Percentiles rank a stretch among this genome's conserved stretches.
phyloP scores from a whole-genome alignment of 2,888 invertebrate genomes.

The Balanococcus diminutus region DNA sequence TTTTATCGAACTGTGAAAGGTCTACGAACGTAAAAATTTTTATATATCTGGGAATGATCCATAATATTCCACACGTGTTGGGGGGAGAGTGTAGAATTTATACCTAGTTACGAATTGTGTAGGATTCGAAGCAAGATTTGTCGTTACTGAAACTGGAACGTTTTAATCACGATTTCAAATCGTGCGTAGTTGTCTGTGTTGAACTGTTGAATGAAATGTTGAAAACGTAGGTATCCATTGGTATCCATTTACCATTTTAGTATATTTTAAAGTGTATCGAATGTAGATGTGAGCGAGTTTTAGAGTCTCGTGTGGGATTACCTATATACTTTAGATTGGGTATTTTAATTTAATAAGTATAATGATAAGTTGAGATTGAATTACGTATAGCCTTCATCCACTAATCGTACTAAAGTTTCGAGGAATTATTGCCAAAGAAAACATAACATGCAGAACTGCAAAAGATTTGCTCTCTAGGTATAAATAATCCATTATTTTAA shows the following conservation, averaged over 20 bases:
- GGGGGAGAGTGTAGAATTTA: not conserved
- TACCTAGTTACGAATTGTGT: not conserved
- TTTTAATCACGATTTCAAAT: not conserved
- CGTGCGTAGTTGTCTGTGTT: slow-evolving; percentile 1
- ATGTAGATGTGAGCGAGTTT: not conserved
- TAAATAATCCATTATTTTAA: too few species aligned
- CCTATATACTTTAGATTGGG: not conserved
- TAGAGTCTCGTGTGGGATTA: not conserved
- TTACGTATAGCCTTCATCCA: too few species aligned
- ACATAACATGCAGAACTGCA: too few species aligned
- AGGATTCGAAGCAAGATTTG: not conserved
- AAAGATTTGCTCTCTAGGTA: too few species aligned
- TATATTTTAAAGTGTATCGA: not conserved
- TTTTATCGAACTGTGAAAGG: not conserved
- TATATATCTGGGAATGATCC: not conserved
- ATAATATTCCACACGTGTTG: not conserved
- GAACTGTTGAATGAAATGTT: not conserved
- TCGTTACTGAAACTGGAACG: not conserved
- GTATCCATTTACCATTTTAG: not conserved
- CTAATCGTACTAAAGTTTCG: too few species aligned
- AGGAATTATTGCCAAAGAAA: too few species aligned
- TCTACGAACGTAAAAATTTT: not conserved
- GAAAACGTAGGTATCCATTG: not conserved
- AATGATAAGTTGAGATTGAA: too few species aligned
- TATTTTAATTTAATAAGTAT: too few species aligned